Percentiles rank a stretch among this genome's conserved stretches.
These are phyloP conservation scores for Brachionichthys hirsutus DNA, from an alignment of 2,113 vertebrate species.

Conservation along the genomic window DNA sequence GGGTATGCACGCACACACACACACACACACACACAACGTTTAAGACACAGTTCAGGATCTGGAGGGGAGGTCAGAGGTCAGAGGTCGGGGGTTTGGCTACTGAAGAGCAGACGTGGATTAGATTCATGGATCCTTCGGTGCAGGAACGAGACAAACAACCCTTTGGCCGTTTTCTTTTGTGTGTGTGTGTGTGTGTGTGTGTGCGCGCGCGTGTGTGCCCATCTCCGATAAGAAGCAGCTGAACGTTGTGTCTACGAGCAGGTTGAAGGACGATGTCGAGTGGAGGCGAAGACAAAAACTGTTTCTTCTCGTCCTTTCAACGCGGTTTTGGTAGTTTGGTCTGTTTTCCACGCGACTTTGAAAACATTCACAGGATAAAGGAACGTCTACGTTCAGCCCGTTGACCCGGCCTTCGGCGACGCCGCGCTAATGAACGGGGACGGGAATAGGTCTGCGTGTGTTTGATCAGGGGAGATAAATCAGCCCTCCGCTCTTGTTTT, in stretches of 20 bases:
- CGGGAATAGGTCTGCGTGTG: constrained; percentile 54
- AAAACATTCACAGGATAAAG: constrained; percentile 38
- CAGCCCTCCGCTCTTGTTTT: constrained; percentile 57
- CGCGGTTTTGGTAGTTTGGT: not conserved
- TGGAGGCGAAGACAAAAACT: not conserved
- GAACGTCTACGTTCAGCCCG: constrained; percentile 21
- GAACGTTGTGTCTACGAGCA: constrained; percentile 20
- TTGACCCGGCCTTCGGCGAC: constrained; percentile 43
- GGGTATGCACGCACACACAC: constrained; percentile 59
- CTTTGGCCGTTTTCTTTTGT: not conserved
- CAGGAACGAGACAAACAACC: not conserved
- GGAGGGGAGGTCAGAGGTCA: constrained; percentile 23
- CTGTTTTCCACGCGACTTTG: not conserved
- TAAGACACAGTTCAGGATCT: not conserved
- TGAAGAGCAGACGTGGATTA: constrained; percentile 9
- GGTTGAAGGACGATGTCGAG: not conserved
- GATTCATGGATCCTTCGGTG: not conserved
- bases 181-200: constrained; percentile 3
- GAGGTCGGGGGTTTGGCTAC: constrained; percentile 21
- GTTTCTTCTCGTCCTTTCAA: not conserved
- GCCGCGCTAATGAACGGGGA: constrained; percentile 54
- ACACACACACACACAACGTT: not conserved
- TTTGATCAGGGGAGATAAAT: constrained; percentile 67
- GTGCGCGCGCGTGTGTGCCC: not conserved
- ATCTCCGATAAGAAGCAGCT: constrained; percentile 14